Evolutionary conservation across 1,140 invertebrate genomes (phyloP).

Genomic region (Cydia pomonella): DNA sequence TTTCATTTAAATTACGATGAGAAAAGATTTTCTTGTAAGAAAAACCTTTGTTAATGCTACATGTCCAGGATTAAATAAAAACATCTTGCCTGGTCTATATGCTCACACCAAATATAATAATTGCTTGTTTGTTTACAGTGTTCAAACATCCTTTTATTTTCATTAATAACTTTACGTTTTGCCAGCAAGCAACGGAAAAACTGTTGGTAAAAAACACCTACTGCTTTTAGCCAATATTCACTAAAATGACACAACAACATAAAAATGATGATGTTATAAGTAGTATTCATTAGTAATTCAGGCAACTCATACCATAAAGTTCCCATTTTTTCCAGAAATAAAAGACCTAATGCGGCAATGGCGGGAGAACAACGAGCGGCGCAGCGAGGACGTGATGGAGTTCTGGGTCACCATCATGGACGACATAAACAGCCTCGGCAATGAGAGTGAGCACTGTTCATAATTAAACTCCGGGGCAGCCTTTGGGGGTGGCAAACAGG

Average conservation of each 20-base stretch:
- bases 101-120: no score
- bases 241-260: no score
- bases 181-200: not conserved
- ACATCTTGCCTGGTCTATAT: not conserved
- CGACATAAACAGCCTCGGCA: conserved; percentile 91
- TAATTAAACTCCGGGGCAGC: no score
- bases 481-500: no score
- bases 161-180: not conserved
- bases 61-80: not conserved
- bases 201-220: not conserved
- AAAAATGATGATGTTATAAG: no score
- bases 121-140: no score
- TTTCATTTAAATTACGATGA: not conserved
- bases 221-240: not conserved
- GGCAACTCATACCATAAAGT: no score
- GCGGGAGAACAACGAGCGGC: conserved; percentile 95
- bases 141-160: no score
- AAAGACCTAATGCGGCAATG: conserved; percentile 91
- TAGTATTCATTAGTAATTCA: no score
- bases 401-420: conserved; percentile 91
- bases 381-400: conserved; percentile 93
- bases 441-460: conserved; percentile 88
- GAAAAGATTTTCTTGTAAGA: not conserved
- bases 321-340: no score
- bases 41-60: not conserved